Percentiles rank a stretch among this genome's conserved stretches.
These are phyloP conservation scores for Thymelicus acteon DNA, from an alignment of 2,888 invertebrate genomes.

Conservation along the genomic window DNA sequence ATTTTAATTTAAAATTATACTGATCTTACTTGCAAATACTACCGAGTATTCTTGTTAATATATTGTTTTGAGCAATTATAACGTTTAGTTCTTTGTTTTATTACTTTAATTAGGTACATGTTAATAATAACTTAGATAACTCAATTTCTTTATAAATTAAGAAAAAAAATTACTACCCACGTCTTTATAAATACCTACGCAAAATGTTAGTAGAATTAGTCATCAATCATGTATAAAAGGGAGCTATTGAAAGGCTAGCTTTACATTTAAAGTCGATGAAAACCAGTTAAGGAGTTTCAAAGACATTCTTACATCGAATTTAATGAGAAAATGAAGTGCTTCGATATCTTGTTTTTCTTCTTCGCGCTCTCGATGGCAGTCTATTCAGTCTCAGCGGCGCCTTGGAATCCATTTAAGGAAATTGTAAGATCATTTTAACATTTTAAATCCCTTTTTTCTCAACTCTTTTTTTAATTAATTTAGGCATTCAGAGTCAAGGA, in stretches of 20 bases:
- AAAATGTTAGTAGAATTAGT: constrained; percentile 5
- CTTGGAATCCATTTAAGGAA: constrained; percentile 57
- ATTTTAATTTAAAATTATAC: too few species aligned
- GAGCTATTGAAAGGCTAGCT: not conserved
- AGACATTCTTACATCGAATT: not conserved
- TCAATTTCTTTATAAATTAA: too few species aligned
- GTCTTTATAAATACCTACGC: not conserved
- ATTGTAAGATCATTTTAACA: not conserved
- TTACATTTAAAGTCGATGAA: not conserved
- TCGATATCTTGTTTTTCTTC: constrained; percentile 40
- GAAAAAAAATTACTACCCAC: too few species aligned
- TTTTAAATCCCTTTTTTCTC: not conserved
- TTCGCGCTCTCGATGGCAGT: constrained; percentile 43
- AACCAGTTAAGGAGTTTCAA: not conserved
- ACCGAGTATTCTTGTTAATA: too few species aligned
- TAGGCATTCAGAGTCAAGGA: too few species aligned
- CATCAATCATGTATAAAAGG: not conserved
- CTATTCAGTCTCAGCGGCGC: constrained; percentile 48
- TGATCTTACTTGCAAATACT: too few species aligned
- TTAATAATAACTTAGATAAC: too few species aligned
- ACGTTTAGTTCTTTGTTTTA: too few species aligned
- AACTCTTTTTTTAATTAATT: too few species aligned
- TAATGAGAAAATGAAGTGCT: constrained; percentile 53
- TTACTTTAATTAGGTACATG: too few species aligned
- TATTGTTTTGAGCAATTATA: too few species aligned